These are phyloP conservation scores for Campoletis raptor DNA, from an alignment of 2,888 invertebrate genomes.

Conservation along the genomic window DNA sequence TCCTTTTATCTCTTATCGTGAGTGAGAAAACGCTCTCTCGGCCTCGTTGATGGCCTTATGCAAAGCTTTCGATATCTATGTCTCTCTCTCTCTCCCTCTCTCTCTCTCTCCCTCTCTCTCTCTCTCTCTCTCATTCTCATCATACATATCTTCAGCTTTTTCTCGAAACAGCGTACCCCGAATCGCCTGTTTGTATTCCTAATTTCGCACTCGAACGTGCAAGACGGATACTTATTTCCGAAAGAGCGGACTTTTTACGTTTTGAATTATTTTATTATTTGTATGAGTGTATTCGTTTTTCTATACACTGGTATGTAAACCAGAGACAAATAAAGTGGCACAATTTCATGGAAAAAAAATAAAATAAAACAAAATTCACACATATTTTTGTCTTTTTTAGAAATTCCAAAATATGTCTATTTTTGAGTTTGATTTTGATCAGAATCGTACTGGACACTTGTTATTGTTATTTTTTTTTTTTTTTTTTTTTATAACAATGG, in stretches of 20 bases:
- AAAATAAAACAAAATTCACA: neutral
- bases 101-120: conserved; percentile 6
- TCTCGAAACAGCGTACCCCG: neutral
- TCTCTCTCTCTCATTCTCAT: neutral
- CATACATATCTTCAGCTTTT: neutral
- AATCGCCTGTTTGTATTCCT: conserved; percentile 76
- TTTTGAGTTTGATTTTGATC: neutral
- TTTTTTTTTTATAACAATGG: neutral
- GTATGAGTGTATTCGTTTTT: neutral
- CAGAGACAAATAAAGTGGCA: neutral
- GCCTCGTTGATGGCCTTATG: conserved; percentile 41
- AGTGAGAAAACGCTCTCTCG: conserved; percentile 55
- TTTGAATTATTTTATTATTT: conserved; percentile 27
- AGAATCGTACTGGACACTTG: neutral
- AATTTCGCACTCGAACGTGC: conserved; percentile 73
- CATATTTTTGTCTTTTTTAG: neutral
- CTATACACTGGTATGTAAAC: neutral
- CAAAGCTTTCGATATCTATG: conserved; percentile 26
- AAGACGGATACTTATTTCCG: conserved; percentile 61
- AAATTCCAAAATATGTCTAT: neutral
- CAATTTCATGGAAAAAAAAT: neutral
- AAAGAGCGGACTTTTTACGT: conserved; percentile 56
- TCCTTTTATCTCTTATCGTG: conserved; percentile 81
- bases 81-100: conserved; percentile 7
- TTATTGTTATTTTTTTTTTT: too few species aligned